Evolutionary conservation across 2,797 vertebrate species (phyloP), one percentile per base, ranked within the genome.

Genomic region (Helostoma temminkii): DNA sequence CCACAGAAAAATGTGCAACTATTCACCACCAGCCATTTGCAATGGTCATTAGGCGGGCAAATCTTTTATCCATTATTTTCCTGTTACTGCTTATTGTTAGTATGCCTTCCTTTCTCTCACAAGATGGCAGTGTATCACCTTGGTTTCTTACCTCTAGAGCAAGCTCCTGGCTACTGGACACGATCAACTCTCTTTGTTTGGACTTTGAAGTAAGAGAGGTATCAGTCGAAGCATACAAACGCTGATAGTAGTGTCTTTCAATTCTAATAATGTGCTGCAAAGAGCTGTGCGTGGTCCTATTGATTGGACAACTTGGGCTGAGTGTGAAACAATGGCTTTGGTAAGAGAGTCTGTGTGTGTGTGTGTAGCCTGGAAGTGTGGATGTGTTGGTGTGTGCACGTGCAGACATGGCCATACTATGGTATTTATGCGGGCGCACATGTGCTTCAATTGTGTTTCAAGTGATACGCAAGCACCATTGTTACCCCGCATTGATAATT

Each of bases 71-170:
- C 56, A 36, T 72, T 63, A 62, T 80, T 75, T 74, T 45, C 46
- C 62, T 64, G 41, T 56, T 64, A 22, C 67, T 80, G 55, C 70
- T 49, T 42, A 62, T 41, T 67, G 50, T 61, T 77, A 58, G 57
- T 75, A 30, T 62, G 69, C 60, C 58, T 82, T 74, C 68, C 48
- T 66, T 91, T 85, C 80, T 45, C 81, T 89, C 94, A 93, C 92
- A 89, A 94, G 94, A 92, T 94, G 94, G 93, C 93, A 94, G 91
- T 94, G 89, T 93, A 88, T 85, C 79, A 47, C 94, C 86, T 93
- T 50, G 64, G 66, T 82, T 89, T 55, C 55, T 52, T 48, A 21
- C 19, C 64, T 75, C 64, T 49, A 25, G 19, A 54, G 32, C 50
- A 60, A 61, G 15, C 69, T 28, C 37, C 7, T 57, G 34, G 66